These are phyloP conservation scores for Drosophila azteca DNA, from an alignment of 1,140 invertebrate species.

Conservation along the genomic window DNA sequence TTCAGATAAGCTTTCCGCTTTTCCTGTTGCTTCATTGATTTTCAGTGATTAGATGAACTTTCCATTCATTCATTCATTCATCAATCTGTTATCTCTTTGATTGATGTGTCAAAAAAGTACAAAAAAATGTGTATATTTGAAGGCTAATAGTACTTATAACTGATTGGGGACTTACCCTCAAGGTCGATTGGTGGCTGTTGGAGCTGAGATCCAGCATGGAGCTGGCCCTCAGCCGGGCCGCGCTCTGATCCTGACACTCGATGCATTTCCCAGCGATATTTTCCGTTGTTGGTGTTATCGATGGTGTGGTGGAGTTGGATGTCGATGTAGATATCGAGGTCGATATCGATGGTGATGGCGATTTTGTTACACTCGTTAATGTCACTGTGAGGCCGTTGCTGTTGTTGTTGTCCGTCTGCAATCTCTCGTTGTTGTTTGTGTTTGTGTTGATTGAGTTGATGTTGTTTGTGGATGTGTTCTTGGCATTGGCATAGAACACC, in stretches of 20 bases:
- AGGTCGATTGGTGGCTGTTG: constrained; percentile 29
- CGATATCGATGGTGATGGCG: constrained; percentile 33
- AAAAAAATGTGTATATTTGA: neutral
- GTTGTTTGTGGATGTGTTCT: constrained; percentile 24
- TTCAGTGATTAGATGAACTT: too few species aligned
- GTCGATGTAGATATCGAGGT: constrained; percentile 11
- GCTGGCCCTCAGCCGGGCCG: constrained; percentile 40
- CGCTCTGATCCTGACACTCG: constrained; percentile 16
- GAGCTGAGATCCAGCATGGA: constrained; percentile 59
- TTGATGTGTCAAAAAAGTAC: neutral
- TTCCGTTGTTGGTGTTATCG: constrained; percentile 13
- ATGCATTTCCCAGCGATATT: constrained; percentile 24
- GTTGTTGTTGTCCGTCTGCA: constrained; percentile 29
- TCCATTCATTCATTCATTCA: too few species aligned
- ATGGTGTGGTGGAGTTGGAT: constrained; percentile 17
- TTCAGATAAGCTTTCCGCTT: too few species aligned
- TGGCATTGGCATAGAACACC: constrained; percentile 64
- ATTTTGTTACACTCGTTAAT: constrained; percentile 30
- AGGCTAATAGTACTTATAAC: neutral
- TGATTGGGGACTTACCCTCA: constrained; percentile 27
- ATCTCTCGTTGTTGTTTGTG: constrained; percentile 12
- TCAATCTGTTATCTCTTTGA: too few species aligned
- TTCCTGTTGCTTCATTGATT: too few species aligned
- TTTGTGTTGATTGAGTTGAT: constrained; percentile 7
- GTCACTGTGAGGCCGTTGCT: constrained; percentile 22